Evolutionary conservation across 2,797 vertebrate genomes (phyloP).

Genomic region (Tauraco hartlaubi): DNA sequence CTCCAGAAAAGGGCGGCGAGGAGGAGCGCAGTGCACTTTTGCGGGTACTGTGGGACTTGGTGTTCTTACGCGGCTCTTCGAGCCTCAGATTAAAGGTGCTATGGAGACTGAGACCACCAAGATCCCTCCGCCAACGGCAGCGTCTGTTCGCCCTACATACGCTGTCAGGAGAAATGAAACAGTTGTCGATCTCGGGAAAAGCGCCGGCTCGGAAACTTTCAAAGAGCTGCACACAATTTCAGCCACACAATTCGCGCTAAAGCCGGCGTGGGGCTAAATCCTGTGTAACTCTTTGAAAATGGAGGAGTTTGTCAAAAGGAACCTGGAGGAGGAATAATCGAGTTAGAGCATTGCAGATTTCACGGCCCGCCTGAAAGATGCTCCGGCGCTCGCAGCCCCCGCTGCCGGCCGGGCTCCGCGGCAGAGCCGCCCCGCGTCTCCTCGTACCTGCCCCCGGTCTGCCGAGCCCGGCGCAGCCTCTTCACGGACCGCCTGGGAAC

Average conservation of each 20-base stretch:
- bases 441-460: conserved; percentile 7
- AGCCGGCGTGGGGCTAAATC: conserved; percentile 31
- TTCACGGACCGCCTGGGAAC: background rate
- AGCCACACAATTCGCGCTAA: conserved; percentile 14
- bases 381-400: background rate
- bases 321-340: conserved; percentile 49
- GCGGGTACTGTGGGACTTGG: background rate
- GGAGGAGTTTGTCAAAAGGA: conserved; percentile 49
- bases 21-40: fast-evolving
- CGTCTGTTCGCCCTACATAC: conserved; percentile 5
- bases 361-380: background rate
- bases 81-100: conserved; percentile 4
- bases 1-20: fast-evolving
- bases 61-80: background rate
- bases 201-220: conserved; percentile 24
- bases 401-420: background rate
- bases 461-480: background rate
- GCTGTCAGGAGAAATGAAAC: conserved; percentile 67
- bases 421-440: background rate
- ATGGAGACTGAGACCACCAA: background rate
- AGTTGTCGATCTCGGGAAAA: conserved; percentile 16
- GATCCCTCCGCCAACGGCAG: background rate
- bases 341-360: conserved; percentile 40
- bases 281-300: conserved; percentile 60
- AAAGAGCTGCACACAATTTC: conserved; percentile 12